These are phyloP conservation scores for Chiloscyllium plagiosum DNA, from an alignment of 2,113 vertebrate species.

Conservation along the genomic window DNA sequence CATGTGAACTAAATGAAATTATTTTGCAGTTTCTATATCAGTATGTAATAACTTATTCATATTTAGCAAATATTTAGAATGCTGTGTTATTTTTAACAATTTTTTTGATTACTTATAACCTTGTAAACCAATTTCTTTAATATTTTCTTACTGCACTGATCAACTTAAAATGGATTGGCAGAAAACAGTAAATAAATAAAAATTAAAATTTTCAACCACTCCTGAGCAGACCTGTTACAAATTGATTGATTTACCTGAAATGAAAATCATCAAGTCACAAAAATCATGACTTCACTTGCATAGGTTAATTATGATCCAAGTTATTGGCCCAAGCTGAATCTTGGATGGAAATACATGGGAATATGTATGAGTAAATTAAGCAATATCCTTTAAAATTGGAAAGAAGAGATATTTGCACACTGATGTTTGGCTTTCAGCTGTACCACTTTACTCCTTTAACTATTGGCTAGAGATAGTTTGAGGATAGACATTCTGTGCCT, in stretches of 20 bases:
- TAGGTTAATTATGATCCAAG: neutral
- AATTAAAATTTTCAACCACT: neutral
- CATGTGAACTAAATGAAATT: neutral
- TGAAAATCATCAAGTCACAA: neutral
- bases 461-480: neutral
- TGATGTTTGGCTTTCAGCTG: neutral
- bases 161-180: neutral
- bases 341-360: neutral
- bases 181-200: too few species aligned
- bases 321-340: neutral
- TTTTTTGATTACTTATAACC: neutral
- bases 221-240: neutral
- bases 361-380: neutral
- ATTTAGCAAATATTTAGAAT: neutral
- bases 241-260: neutral
- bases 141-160: neutral
- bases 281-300: neutral
- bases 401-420: neutral
- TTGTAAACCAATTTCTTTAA: neutral
- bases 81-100: neutral
- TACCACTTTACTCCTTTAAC: neutral
- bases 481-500: neutral
- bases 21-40: neutral
- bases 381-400: neutral
- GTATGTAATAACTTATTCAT: neutral